Evolutionary conservation across 2,888 invertebrate genomes (phyloP).

Genomic region (Embidobia sp.): DNA sequence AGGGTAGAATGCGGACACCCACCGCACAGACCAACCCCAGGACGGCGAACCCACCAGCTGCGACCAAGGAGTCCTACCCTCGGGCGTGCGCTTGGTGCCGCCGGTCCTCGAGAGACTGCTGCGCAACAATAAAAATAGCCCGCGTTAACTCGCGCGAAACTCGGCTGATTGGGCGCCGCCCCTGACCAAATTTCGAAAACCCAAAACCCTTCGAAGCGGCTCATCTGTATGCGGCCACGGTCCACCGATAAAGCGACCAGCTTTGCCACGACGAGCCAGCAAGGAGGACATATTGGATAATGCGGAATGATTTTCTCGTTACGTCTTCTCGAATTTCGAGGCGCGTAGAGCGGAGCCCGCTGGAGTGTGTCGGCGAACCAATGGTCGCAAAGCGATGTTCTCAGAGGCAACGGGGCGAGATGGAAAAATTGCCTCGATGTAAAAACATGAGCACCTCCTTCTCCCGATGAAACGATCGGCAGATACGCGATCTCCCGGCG

Average conservation of each 20-base stretch:
- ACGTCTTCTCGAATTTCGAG: conserved; percentile 69
- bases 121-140: conserved; percentile 36
- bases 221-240: conserved; percentile 39
- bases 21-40: too few relatives aligned
- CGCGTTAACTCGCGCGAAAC: conserved; percentile 20
- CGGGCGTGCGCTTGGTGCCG: conserved; percentile 2
- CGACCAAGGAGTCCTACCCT: conserved; percentile 69
- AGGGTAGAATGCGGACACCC: too few relatives aligned
- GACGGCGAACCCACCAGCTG: conserved; percentile 46
- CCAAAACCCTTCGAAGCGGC: background rate
- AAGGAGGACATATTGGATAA: conserved; percentile 31
- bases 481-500: conserved; percentile 68
- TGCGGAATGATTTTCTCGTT: conserved; percentile 69
- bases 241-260: conserved; percentile 40
- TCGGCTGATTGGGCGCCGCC: conserved; percentile 6
- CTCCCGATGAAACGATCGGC: conserved; percentile 79
- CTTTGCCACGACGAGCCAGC: too few relatives aligned
- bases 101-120: too few relatives aligned
- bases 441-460: conserved; percentile 81
- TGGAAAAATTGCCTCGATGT: conserved; percentile 81
- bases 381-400: conserved; percentile 74
- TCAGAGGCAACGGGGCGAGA: conserved; percentile 78
- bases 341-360: too few relatives aligned
- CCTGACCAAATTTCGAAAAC: conserved; percentile 5
- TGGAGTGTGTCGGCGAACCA: conserved; percentile 55